phyloP scores from a whole-genome alignment of 2,888 invertebrate genomes.

The Pterostichus niger region DNA sequence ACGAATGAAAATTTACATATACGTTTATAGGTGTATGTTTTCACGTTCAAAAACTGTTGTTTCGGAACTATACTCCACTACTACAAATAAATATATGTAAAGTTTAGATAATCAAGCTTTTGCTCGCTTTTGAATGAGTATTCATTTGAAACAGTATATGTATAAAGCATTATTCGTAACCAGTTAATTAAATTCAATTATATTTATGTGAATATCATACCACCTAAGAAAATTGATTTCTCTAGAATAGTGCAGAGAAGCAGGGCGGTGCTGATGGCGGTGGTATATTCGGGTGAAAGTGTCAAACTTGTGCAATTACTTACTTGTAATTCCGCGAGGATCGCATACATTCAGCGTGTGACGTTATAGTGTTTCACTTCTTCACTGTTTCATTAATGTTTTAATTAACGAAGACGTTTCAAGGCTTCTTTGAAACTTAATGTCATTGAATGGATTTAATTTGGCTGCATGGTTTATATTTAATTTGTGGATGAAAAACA shows the following conservation, averaged over 20 bases:
- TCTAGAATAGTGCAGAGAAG: background rate
- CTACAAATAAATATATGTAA: no score
- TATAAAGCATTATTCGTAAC: constrained; percentile 39
- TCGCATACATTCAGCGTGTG: constrained; percentile 1
- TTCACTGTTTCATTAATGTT: constrained; percentile 40
- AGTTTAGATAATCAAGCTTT: no score
- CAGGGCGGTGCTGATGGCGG: background rate
- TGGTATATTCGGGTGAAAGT: constrained; percentile 29
- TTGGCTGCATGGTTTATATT: constrained; percentile 21
- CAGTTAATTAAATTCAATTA: constrained; percentile 55
- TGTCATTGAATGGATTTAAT: constrained; percentile 35
- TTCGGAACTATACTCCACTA: no score
- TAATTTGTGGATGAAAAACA: constrained; percentile 12
- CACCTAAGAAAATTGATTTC: constrained; percentile 29
- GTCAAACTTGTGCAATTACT: constrained; percentile 50
- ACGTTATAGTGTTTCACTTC: constrained; percentile 32
- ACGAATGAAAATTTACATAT: no score
- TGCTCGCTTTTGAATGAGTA: background rate
- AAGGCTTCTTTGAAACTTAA: constrained; percentile 9
- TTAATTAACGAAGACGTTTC: constrained; percentile 35
- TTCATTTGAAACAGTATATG: constrained; percentile 18
- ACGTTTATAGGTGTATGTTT: no score
- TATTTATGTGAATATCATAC: background rate
- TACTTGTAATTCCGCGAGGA: background rate
- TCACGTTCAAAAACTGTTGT: no score